These are phyloP conservation scores for Physella acuta DNA, from an alignment of 1,140 invertebrate species.

Conservation along the genomic window DNA sequence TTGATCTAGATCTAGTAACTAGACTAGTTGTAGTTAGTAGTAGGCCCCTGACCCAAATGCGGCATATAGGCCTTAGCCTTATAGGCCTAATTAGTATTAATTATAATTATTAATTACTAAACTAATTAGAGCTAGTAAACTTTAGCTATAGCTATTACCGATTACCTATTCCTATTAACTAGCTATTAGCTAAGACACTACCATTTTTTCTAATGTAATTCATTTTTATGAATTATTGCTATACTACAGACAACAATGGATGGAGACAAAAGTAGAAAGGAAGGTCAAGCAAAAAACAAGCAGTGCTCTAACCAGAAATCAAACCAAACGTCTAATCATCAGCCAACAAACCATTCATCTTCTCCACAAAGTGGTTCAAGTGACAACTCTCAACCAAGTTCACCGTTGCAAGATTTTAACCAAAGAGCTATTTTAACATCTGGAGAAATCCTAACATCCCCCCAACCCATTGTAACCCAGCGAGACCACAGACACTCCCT, in stretches of 20 bases:
- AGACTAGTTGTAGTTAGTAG: no score
- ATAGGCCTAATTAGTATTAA: no score
- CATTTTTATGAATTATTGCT: not conserved
- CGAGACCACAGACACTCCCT: conserved; percentile 8
- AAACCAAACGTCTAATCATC: not conserved
- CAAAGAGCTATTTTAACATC: not conserved
- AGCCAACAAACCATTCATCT: conserved; percentile 10
- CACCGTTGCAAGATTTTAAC: not conserved
- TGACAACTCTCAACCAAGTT: not conserved
- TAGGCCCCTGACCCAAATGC: no score
- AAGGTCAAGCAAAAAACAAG: conserved; percentile 19
- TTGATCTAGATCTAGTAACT: no score
- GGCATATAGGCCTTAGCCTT: no score
- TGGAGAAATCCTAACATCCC: not conserved
- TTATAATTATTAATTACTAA: no score
- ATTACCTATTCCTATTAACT: no score
- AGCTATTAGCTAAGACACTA: no score
- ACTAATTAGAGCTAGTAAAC: no score
- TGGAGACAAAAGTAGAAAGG: conserved; percentile 11
- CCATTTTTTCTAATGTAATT: not conserved
- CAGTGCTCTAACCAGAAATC: conserved; percentile 13
- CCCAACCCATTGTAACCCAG: not conserved
- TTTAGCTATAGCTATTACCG: no score
- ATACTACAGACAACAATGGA: conserved; percentile 10
- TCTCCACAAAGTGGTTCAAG: not conserved